Evolutionary conservation across 2,888 invertebrate species (phyloP).

Genomic region (Oxyteleia sp.): DNA sequence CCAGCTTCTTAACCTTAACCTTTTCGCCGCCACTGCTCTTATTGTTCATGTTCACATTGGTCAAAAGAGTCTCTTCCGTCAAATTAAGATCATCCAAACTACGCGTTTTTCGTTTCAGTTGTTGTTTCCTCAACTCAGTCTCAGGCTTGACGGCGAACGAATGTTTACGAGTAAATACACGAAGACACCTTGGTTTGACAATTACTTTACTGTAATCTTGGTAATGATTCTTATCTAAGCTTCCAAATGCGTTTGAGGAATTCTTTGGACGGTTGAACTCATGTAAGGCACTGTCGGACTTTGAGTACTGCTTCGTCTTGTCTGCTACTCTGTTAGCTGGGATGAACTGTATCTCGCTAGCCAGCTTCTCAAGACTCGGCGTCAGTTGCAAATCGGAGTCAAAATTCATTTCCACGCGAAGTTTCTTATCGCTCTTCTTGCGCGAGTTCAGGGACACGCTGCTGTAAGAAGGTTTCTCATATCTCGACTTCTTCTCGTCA

Average conservation of each 20-base stretch:
- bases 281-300: slow-evolving; percentile 78
- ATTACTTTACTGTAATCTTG: slow-evolving; percentile 14
- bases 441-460: slow-evolving; percentile 78
- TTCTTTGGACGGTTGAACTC: slow-evolving; percentile 49
- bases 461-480: slow-evolving; percentile 80
- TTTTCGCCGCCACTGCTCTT: background rate
- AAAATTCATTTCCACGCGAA: no score
- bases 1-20: background rate
- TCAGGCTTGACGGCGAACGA: slow-evolving; percentile 26
- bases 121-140: slow-evolving; percentile 18
- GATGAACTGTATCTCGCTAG: slow-evolving; percentile 84
- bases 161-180: slow-evolving; percentile 45
- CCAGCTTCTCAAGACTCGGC: slow-evolving; percentile 83
- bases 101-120: slow-evolving; percentile 78
- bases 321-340: slow-evolving; percentile 76
- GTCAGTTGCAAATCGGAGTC: slow-evolving; percentile 79
- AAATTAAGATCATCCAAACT: slow-evolving; percentile 80
- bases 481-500: slow-evolving; percentile 4
- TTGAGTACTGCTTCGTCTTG: slow-evolving; percentile 75
- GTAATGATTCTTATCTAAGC: slow-evolving; percentile 49
- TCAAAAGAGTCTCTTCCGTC: slow-evolving; percentile 64
- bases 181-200: slow-evolving; percentile 19
- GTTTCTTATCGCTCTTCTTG: slow-evolving; percentile 73
- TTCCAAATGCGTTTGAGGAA: slow-evolving; percentile 25
- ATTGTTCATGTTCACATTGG: slow-evolving; percentile 21